A percentile compares a stretch with the other conserved stretches of the same genome.
Evolutionary conservation across 1,140 invertebrate species (phyloP).

Genomic region (Heliconius nattereri): DNA sequence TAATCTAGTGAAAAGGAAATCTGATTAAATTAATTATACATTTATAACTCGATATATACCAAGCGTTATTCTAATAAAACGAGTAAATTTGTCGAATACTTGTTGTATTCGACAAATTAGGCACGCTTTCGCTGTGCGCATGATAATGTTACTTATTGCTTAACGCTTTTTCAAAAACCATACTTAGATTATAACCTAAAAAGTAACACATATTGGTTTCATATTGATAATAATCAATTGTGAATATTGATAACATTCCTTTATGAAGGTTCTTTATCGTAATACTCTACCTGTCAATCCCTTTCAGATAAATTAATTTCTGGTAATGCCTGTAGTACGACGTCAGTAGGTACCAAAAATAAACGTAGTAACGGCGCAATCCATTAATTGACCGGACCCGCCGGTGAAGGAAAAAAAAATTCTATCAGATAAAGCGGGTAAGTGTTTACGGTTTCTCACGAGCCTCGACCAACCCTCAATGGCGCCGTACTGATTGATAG

Average conservation of each 20-base stretch:
- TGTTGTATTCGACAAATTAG: not conserved
- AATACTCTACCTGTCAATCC: constrained; percentile 71
- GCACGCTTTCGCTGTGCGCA: not conserved
- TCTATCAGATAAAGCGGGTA: constrained; percentile 79
- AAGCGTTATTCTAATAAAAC: not conserved
- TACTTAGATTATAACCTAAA: not conserved
- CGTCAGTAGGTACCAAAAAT: constrained; percentile 66
- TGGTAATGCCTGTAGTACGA: constrained; percentile 61
- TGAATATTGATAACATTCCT: constrained; percentile 43
- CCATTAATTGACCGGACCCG: constrained; percentile 79
- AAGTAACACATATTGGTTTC: not conserved
- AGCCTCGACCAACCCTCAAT: constrained; percentile 76
- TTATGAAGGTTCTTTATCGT: constrained; percentile 54
- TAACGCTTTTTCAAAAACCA: not conserved
- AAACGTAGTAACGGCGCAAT: constrained; percentile 78
- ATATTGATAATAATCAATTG: constrained; percentile 38
- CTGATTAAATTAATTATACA: constrained; percentile 28
- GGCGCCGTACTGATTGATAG: constrained; percentile 80
- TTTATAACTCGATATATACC: not conserved
- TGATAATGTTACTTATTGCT: not conserved
- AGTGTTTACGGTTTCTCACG: constrained; percentile 81
- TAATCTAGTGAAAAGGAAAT: constrained; percentile 38
- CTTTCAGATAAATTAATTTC: constrained; percentile 74
- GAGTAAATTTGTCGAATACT: too few species aligned
- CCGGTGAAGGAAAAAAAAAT: constrained; percentile 67